phyloP scores from a whole-genome alignment of 2,888 invertebrate species.

The Agonopterix subpropinquella region DNA sequence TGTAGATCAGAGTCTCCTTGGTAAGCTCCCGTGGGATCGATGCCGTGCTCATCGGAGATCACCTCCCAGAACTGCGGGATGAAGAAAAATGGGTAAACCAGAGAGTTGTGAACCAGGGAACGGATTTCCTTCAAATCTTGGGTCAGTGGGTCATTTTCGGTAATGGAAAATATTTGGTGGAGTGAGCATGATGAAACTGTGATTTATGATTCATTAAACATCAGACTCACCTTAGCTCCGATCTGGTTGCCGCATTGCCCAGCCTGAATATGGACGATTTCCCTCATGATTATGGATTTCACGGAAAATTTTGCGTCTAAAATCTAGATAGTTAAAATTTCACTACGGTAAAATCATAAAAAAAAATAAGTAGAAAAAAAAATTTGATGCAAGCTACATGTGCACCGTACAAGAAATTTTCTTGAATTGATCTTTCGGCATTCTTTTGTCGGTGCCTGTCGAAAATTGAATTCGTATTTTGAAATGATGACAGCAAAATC shows the following conservation, averaged over 20 bases:
- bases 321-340: conserved; percentile 28
- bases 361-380: conserved; percentile 22
- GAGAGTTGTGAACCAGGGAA: not conserved
- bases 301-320: conserved; percentile 44
- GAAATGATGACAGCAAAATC: conserved; percentile 1
- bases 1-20: conserved; percentile 83
- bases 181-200: too few species aligned
- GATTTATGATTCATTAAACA: too few species aligned
- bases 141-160: too few species aligned
- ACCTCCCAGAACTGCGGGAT: conserved; percentile 61
- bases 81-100: not conserved
- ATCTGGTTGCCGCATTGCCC: conserved; percentile 92
- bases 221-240: conserved; percentile 73
- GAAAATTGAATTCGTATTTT: conserved; percentile 17
- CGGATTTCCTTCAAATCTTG: too few species aligned
- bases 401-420: conserved; percentile 47
- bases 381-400: conserved; percentile 22
- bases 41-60: conserved; percentile 59
- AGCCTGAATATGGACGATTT: conserved; percentile 89
- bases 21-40: conserved; percentile 63
- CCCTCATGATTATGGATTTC: conserved; percentile 78
- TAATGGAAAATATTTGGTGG: too few species aligned
- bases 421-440: conserved; percentile 22
- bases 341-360: conserved; percentile 35
- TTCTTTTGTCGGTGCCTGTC: conserved; percentile 30